These are phyloP conservation scores for Oscheius sp. DNA, from an alignment of 2,888 invertebrate genomes.

Conservation along the genomic window DNA sequence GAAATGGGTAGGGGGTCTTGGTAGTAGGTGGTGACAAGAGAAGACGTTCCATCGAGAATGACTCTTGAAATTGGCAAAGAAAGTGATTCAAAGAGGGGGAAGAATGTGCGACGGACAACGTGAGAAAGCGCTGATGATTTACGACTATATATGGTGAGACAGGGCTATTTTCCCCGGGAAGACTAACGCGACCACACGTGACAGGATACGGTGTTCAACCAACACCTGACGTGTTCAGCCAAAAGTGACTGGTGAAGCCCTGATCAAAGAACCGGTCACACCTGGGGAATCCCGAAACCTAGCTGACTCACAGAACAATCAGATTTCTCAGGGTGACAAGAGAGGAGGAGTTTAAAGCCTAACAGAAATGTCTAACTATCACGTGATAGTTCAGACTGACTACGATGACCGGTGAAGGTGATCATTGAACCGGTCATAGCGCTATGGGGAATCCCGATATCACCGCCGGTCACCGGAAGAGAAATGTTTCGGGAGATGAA, in stretches of 20 bases:
- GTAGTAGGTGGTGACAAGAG: not conserved
- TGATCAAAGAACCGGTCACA: slow-evolving; percentile 22
- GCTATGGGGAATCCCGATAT: no score
- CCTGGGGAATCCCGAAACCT: not conserved
- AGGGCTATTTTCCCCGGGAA: not conserved
- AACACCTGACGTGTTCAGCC: slow-evolving; percentile 14
- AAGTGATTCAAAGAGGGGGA: slow-evolving; percentile 1
- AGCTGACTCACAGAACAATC: no score
- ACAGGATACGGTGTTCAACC: slow-evolving; percentile 13
- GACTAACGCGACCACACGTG: slow-evolving; percentile 6
- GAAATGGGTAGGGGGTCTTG: not conserved
- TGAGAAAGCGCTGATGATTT: not conserved
- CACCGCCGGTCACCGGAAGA: slow-evolving; percentile 15
- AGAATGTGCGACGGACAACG: not conserved
- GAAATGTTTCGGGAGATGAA: not conserved
- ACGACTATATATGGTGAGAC: not conserved
- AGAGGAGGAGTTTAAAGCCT: no score
- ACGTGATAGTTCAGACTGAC: no score
- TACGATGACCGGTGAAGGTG: no score
- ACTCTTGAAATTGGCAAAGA: slow-evolving; percentile 5
- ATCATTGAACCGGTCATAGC: no score
- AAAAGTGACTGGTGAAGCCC: slow-evolving; percentile 8
- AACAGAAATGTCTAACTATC: no score
- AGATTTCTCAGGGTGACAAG: no score
- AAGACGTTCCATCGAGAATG: not conserved